Evolutionary conservation across 1,140 invertebrate species (phyloP), one percentile per base, ranked within the genome.

Genomic region (Heliconius eleuchia): DNA sequence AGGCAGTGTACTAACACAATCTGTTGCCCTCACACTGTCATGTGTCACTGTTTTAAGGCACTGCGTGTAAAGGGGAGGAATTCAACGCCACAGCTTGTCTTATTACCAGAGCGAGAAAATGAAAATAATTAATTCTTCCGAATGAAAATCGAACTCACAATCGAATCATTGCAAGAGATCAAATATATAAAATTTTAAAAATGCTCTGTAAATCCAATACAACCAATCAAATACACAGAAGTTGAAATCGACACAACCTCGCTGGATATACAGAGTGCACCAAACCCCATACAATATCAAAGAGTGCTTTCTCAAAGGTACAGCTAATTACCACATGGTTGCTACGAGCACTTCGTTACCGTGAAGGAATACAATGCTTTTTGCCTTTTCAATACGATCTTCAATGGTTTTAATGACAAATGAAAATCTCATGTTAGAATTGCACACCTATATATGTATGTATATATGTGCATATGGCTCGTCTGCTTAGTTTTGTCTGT

Each of bases 271-370:
- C 30, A 6, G 57, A 60, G 60, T 66, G 57, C 57, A 66, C 57
- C 57, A 66, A 66, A 27, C 57, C 57, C 57, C 57, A 66, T 66
- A 74, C 73, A 60, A 34, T 74, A 74, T 74, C 73, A 74, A 74
- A 74, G 73, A 55, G 50, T 30, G 73, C 37, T 46, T 73, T 57
- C 73, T 37, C 73, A 74, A 74, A 74, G 46, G 73, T 73, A 39
- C n/a, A 74, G 73, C 73, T 74, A 74, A 74, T 74, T 74, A 74
- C 52, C 52, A 57, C 73, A 55, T 55, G 73, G 60, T 16, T 66
- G 60, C 60, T 30, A 66, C 60, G 60, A 66, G 60, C 23, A 66
- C 60, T 66, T 66, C 60, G 60, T 66, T 66, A 66, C 60, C 60
- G 60, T 66, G 60, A 66, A 66, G 60, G 27, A 66, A 66, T 66